Percentiles rank a stretch among this genome's conserved stretches.
phyloP scores from a whole-genome alignment of 2,888 invertebrate genomes.

The Sabellastarte sp. region DNA sequence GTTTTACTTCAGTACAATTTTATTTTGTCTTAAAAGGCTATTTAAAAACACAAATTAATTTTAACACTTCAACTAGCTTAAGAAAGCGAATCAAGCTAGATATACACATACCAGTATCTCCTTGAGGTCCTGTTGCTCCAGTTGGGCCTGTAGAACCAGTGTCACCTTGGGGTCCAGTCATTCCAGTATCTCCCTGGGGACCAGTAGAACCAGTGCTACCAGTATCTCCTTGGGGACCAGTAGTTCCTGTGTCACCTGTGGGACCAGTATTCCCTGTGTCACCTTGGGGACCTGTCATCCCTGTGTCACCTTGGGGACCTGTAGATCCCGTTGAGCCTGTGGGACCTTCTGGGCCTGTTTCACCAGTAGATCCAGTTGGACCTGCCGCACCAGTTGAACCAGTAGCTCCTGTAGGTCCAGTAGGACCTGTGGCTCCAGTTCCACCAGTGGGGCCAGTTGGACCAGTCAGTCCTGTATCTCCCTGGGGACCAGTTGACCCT shows the following conservation, averaged over 20 bases:
- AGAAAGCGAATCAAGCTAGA: no score
- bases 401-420: constrained; percentile 1
- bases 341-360: constrained; percentile 11
- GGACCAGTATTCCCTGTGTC: neutral
- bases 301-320: constrained; percentile 10
- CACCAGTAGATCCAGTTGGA: constrained; percentile 6
- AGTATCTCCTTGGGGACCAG: neutral
- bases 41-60: no score
- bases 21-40: no score
- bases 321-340: constrained; percentile 14
- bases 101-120: constrained; percentile 2
- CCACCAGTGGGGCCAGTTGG: neutral
- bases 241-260: neutral
- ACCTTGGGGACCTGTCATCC: constrained; percentile 7
- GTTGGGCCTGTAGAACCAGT: constrained; percentile 1
- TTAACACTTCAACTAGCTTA: no score
- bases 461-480: neutral
- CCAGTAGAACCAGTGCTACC: constrained; percentile 1
- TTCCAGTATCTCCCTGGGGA: neutral
- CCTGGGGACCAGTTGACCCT: constrained; percentile 1
- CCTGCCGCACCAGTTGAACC: neutral
- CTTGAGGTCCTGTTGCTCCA: neutral
- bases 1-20: no score
- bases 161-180: neutral
- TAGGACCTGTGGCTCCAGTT: constrained; percentile 2